Base-by-base conservation (phyloP, 2,797 vertebrate species). In the Enteromius trimaculatus region DNA sequence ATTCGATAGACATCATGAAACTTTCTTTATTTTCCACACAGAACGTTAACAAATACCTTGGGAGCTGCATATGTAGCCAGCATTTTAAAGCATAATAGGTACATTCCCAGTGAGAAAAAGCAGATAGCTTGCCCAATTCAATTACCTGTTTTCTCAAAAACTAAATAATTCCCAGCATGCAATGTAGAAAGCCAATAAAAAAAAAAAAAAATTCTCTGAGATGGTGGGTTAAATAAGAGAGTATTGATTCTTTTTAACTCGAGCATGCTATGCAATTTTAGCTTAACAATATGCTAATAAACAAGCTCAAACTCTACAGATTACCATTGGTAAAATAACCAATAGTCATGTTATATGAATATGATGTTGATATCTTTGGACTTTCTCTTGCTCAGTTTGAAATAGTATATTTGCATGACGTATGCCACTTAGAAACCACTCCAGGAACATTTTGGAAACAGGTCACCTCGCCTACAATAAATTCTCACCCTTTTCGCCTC, bases 401-500 rank as follows among this genome's bases (percentile, higher is more conserved):
- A 82, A 82, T 37, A 6, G 21, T 49, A 62, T 49, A 31, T 65
- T 39, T 65, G 42, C 49, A 66, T 82, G 55, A 81, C 39, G 68
- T 81, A 62, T 17, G 39, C 23, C 26, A 74, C 55, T 81, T 74
- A 74, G 44, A 71, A 81, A 49, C 8, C 42, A 81, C 29, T 81
- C 42, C 39, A 74, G 55, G 80, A 81, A 81, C 29, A 81, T 69
- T 80, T 53, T 49, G 62, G 58, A 80, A 80, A 13, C 53, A 70
- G 64, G 55, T 81, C 65, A 44, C 64, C 79, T 58, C 13, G 3
- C 66, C 37, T 53, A 6, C 58, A 62, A 77, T 79, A 85, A 78
- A 78, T 82, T 85, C 58, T 78, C 84, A 78, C 74, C 80, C 58
- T 55, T 78, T 77, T 72, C 6, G 6, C 60, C 72, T 21, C 44